Conservation (phyloP, 1,140 invertebrate genomes). For the Tetramorium alpestre region DNA sequence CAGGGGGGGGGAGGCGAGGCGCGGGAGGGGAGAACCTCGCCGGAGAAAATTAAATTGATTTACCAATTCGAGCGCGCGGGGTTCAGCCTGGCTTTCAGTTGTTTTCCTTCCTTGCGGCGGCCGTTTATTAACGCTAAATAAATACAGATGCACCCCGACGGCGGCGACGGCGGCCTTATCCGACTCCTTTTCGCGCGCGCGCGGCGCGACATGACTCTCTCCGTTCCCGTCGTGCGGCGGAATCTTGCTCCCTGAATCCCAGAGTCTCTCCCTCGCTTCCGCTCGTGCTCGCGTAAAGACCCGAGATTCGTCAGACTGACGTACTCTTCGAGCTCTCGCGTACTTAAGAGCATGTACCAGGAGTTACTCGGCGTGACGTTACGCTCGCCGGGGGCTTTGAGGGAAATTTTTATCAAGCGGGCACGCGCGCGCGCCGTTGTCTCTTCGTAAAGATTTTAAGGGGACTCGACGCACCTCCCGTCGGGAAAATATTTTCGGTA, state of each 20-base stretch:
- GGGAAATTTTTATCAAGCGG: constrained; percentile 32
- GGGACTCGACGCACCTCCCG: not conserved
- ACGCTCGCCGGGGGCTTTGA: not conserved
- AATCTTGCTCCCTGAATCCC: not conserved
- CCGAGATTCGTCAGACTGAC: constrained; percentile 1
- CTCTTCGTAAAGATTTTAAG: constrained; percentile 37
- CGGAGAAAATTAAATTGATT: constrained; percentile 51
- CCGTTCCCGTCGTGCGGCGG: not conserved
- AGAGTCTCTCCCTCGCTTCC: not conserved
- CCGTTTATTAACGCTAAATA: constrained; percentile 52
- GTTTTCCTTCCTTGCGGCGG: constrained; percentile 25
- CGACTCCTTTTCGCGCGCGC: not conserved
- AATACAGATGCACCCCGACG: constrained; percentile 36
- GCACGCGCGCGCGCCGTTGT: constrained; percentile 4
- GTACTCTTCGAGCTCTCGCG: not conserved
- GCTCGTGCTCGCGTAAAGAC: not conserved
- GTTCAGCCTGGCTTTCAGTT: not conserved
- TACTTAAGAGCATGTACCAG: not conserved
- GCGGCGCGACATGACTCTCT: too few species aligned
- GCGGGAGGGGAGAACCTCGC: not conserved
- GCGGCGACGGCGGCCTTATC: not conserved
- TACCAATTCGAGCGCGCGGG: constrained; percentile 32
- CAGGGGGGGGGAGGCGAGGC: not conserved
- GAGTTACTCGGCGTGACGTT: constrained; percentile 3
- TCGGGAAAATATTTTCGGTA: constrained; percentile 44